Evolutionary conservation across 1,140 invertebrate species (phyloP).

Genomic region (Ostrea denselamellosa): DNA sequence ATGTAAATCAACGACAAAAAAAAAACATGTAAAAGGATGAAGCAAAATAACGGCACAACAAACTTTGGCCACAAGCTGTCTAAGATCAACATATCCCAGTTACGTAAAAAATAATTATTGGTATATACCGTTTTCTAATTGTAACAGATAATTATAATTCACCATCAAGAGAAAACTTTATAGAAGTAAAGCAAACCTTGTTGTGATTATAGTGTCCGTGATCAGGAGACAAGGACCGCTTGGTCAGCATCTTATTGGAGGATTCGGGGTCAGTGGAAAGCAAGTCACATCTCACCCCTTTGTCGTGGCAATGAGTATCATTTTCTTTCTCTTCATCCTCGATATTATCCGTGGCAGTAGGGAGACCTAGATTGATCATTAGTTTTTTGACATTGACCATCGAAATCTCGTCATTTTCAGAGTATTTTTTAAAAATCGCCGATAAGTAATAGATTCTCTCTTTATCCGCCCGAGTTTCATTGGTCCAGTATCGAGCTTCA

Average conservation of each 20-base stretch:
- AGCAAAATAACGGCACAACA: too few relatives aligned
- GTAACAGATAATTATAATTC: too few relatives aligned
- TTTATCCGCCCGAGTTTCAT: neutral
- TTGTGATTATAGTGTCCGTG: neutral
- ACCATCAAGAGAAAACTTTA: too few relatives aligned
- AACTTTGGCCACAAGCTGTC: too few relatives aligned
- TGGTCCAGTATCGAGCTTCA: neutral
- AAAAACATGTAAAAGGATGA: too few relatives aligned
- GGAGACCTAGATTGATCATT: neutral
- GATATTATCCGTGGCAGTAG: neutral
- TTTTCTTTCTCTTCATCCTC: neutral
- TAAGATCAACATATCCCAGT: too few relatives aligned
- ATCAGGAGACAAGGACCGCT: neutral
- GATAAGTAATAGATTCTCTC: neutral
- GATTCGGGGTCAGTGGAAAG: neutral
- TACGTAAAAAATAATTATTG: too few relatives aligned
- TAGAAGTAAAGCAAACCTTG: neutral
- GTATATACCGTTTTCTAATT: too few relatives aligned
- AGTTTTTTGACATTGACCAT: neutral
- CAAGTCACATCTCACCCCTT: neutral
- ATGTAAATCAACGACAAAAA: too few relatives aligned
- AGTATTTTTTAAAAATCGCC: slow-evolving; percentile 10
- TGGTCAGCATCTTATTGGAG: neutral
- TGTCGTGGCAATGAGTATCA: slow-evolving; percentile 11
- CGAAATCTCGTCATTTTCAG: neutral